phyloP scores from a whole-genome alignment of 2,113 vertebrate genomes.

The Myrmecobius fasciatus region DNA sequence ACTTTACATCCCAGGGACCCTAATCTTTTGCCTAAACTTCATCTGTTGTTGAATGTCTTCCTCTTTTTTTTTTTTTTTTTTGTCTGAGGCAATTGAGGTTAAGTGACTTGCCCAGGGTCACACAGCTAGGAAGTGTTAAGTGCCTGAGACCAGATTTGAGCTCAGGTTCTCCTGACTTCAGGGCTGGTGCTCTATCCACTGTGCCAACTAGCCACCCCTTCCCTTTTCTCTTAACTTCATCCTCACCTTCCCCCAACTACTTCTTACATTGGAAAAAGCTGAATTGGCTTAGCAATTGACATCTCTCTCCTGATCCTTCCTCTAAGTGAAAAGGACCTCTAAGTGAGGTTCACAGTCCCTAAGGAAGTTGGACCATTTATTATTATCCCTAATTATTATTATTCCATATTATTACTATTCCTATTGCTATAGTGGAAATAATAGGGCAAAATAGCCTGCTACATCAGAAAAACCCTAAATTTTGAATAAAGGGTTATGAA shows the following conservation, averaged over 20 bases:
- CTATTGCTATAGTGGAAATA: not conserved
- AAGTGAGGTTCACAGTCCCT: not conserved
- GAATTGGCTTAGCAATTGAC: not conserved
- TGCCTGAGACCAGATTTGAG: too few relatives aligned
- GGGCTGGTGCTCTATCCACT: too few relatives aligned
- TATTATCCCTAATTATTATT: not conserved
- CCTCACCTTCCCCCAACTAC: not conserved
- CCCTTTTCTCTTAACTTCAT: not conserved
- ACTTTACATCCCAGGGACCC: not conserved
- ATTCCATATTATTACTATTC: too few relatives aligned
- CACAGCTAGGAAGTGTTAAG: too few relatives aligned
- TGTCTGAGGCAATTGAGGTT: too few relatives aligned
- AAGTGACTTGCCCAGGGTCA: too few relatives aligned
- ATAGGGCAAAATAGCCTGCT: not conserved
- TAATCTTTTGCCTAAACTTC: not conserved
- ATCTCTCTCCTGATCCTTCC: not conserved
- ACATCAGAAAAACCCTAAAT: not conserved
- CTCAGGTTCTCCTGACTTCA: too few relatives aligned
- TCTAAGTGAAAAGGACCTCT: not conserved
- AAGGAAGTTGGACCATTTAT: not conserved
- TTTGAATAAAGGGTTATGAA: not conserved
- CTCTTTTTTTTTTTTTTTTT: too few relatives aligned
- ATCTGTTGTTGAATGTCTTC: not conserved
- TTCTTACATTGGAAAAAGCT: not conserved
- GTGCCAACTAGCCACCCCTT: too few relatives aligned